A percentile compares a stretch with the other conserved stretches of the same genome.
Evolutionary conservation across 2,797 vertebrate species (phyloP).

Genomic region (Serranus cabrilla): DNA sequence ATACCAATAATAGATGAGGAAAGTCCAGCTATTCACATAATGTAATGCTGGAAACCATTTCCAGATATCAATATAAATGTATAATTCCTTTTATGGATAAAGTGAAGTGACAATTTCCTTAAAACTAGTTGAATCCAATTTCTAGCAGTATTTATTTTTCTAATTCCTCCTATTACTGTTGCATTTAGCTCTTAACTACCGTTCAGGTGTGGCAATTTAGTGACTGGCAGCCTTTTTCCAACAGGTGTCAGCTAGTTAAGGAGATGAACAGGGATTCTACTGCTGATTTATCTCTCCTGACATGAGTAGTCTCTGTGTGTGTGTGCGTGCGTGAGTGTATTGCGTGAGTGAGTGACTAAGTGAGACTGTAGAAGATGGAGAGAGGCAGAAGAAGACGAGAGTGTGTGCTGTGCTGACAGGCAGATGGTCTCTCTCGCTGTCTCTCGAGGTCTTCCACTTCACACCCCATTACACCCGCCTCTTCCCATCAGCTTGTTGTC

Average conservation of each 20-base stretch:
- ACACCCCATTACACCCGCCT: conserved; percentile 91
- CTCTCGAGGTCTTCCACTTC: conserved; percentile 85
- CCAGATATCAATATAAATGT: neutral
- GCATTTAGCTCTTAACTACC: neutral
- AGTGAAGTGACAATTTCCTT: neutral
- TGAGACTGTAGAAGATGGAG: conserved; percentile 41
- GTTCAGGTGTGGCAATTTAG: conserved; percentile 32
- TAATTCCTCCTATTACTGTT: neutral
- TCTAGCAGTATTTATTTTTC: neutral
- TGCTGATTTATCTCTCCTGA: conserved; percentile 51
- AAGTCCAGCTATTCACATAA: neutral
- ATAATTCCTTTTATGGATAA: conserved; percentile 4
- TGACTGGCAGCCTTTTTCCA: conserved; percentile 44
- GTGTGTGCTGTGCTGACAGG: conserved; percentile 70
- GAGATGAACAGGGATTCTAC: conserved; percentile 50
- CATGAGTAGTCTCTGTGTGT: conserved; percentile 25
- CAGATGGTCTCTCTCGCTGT: conserved; percentile 75
- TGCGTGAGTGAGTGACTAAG: conserved; percentile 13
- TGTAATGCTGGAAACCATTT: neutral
- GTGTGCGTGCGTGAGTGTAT: neutral
- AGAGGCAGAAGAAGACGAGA: conserved; percentile 29
- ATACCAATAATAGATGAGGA: neutral
- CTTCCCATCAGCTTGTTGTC: conserved; percentile 81
- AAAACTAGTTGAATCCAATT: neutral
- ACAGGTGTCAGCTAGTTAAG: conserved; percentile 61